phyloP scores from a whole-genome alignment of 2,797 vertebrate genomes.

The Peromyscus melanophrys region DNA sequence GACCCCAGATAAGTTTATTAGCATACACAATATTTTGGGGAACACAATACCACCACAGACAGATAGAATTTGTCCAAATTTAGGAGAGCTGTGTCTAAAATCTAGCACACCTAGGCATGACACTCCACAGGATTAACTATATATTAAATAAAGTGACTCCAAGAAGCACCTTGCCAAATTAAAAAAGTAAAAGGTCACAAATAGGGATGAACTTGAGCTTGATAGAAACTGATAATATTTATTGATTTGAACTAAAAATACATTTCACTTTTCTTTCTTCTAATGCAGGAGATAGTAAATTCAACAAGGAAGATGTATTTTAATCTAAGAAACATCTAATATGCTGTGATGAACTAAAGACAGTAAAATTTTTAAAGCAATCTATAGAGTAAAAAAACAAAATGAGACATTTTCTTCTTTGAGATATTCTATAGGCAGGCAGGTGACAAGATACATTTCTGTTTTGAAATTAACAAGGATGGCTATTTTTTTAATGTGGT shows the following conservation, averaged over 20 bases:
- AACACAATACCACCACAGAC: too few species aligned
- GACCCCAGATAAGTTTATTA: too few species aligned
- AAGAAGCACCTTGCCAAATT: not conserved
- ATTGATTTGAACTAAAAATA: constrained; percentile 20
- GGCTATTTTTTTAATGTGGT: not conserved
- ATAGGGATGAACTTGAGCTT: not conserved
- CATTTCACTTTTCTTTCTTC: not conserved
- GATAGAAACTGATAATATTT: not conserved
- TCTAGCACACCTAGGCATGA: not conserved
- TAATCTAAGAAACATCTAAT: not conserved
- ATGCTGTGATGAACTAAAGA: not conserved
- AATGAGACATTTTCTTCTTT: not conserved
- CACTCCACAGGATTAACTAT: not conserved
- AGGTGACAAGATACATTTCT: not conserved
- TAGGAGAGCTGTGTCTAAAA: not conserved
- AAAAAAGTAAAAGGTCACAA: not conserved
- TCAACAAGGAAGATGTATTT: not conserved
- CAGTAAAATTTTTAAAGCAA: not conserved
- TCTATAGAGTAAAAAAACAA: not conserved
- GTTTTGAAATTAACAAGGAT: not conserved
- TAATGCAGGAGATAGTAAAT: not conserved
- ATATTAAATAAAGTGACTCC: not conserved
- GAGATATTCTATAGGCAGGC: not conserved
- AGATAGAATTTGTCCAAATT: not conserved
- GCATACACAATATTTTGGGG: too few species aligned